Evolutionary conservation across 2,888 invertebrate genomes (phyloP), one percentile per base, ranked within the genome.

Genomic region (Parnassius smintheus): DNA sequence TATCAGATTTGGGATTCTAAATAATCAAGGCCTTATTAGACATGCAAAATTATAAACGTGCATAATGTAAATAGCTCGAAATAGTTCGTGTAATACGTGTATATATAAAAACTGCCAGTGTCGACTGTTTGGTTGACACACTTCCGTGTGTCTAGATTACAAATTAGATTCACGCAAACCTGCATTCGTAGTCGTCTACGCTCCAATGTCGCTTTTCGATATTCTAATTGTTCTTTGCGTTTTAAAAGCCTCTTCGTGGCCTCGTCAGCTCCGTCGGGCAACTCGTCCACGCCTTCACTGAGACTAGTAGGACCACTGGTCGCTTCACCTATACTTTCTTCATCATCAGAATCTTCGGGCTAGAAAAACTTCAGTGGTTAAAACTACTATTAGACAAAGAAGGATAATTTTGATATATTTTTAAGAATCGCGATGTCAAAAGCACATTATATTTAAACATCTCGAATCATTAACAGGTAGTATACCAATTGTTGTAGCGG

Each of bases 261-360:
- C 65, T 91, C 91, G 71, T 91, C 91, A 50, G 92, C 92, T 64
- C 85, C 92, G 65, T 86, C 86, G 67, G 78, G 81, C 51, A 78
- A 76, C 54, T 79, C 82, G 54, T 85, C 89, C 66, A 88, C 90
- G 54, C 93, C 93, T 72, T 94, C 94, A 75, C 93, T 93, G 72
- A 93, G 66, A 63, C 78, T 76, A 50, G 76, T 69, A 1, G 78
- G 78, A 2, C 77, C 83, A 48, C 80, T 83, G 7, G 77, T 65
- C 9, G 74, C 67, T 2, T 73, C 83, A 59, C 81, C 80, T 10
- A 72, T 72, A 52, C 73, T 81, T 2, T 81, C 85, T 18, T 86
- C 87, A 51, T 85, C 88, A 66, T 86, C 89, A 0, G 86, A 85
- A 67, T 87, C 86, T 74, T 91, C 90, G 25, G 78, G 79, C 91